Evolutionary conservation across 2,888 invertebrate species (phyloP).

Genomic region (Thera britannica): DNA sequence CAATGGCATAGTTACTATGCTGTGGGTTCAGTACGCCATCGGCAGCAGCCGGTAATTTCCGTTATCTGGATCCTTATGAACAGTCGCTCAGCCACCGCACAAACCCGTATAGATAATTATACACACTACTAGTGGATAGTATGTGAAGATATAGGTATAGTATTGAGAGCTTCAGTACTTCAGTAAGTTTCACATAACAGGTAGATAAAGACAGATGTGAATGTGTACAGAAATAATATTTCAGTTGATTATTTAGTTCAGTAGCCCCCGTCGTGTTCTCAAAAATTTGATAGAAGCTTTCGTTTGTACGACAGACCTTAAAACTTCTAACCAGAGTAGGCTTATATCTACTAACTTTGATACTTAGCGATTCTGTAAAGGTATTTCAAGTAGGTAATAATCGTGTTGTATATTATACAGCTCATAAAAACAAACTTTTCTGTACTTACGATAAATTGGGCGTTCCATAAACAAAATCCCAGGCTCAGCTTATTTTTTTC

Average conservation of each 20-base stretch:
- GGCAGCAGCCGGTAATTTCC: slow-evolving; percentile 69
- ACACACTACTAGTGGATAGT: not conserved
- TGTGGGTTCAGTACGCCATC: slow-evolving; percentile 25
- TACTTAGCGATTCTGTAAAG: too few relatives aligned
- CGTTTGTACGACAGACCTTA: too few relatives aligned
- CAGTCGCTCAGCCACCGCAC: slow-evolving; percentile 39
- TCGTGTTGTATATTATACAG: not conserved
- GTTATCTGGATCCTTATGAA: slow-evolving; percentile 61
- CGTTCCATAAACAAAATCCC: slow-evolving; percentile 1
- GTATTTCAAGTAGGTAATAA: too few relatives aligned
- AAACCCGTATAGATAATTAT: slow-evolving; percentile 2
- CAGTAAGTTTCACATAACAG: not conserved
- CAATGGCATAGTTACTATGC: slow-evolving; percentile 11
- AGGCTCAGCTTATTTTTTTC: slow-evolving; percentile 10
- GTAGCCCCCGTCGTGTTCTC: too few relatives aligned
- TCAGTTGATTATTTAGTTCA: too few relatives aligned
- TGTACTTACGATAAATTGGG: slow-evolving; percentile 2
- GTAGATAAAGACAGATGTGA: not conserved
- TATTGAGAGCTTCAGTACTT: not conserved
- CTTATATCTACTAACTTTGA: too few relatives aligned
- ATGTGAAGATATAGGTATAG: too few relatives aligned
- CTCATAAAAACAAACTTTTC: slow-evolving; percentile 10
- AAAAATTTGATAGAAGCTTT: too few relatives aligned
- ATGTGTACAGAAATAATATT: too few relatives aligned
- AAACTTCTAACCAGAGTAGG: too few relatives aligned